Base-by-base conservation (phyloP, 2,888 invertebrate genomes). In the Halocaridina rubra region DNA sequence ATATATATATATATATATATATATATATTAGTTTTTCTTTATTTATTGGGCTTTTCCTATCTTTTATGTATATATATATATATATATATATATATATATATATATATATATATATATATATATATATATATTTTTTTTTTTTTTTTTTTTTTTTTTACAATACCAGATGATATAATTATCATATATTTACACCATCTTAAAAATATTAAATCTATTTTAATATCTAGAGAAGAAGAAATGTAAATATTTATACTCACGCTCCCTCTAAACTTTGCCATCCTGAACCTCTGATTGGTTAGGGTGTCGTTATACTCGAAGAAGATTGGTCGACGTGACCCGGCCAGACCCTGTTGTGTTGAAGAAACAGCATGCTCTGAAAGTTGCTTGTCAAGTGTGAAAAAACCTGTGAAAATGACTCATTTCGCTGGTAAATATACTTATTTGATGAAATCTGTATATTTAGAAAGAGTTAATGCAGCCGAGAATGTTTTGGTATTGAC, bases 231-330 rank as follows among this genome's bases (percentile, higher is more conserved):
- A 69, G 32, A 19, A 16, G 30, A 30, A 19, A 32, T 19, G 61
- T 77, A 77, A 77, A 77, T 61, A 77, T 77, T 77, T 77, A 77
- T 77, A 77, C 32, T 4, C 22, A 8, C 22, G 27, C 22, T 33
- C 76, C 59, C 30, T 61, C 7, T 0, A 22, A 74, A 10, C 27
- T 5, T 7, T 22, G 4, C 16, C 10, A 39, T 46, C 46, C 22
- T 8, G 2, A 27, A 5, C 30, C n/a, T 4, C 16, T 33, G 16
- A 39, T 33, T 74, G 46, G 46, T 22, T 10, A 46, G 32, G 27
- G 33, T 22, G 19, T 2, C 53, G 16, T n/a, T n/a, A n/a, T n/a
- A n/a, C n/a, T n/a, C n/a, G n/a, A n/a, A n/a, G n/a, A n/a, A n/a
- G n/a, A n/a, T n/a, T n/a, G n/a, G n/a, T n/a, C n/a, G n/a, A n/a